Evolutionary conservation across 2,113 vertebrate genomes (phyloP), one percentile per base, ranked within the genome.

Genomic region (Thymallus thymallus): DNA sequence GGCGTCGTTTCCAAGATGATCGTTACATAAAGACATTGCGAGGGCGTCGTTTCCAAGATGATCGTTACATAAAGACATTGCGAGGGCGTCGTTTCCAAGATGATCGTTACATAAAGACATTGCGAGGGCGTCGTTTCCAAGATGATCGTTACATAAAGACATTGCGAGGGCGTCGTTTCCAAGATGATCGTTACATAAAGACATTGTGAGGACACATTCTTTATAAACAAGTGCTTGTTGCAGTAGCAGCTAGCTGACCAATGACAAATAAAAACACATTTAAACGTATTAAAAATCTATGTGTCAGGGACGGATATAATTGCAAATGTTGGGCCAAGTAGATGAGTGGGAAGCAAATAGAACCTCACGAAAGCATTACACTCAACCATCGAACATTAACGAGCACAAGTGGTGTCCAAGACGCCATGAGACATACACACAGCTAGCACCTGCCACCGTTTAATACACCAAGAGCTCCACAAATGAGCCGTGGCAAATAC

Each of bases 401-500:
- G 22, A 62, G 74, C 26, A 24, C 29, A 23, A 24, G 9, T 6
- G 56, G 7, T 35, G 55, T 41, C 61, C 20, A 22, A 61, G 6
- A 45, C 22, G 24, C 22, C 67, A 46, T 32, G 65, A 35, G 41
- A 84, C 66, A 29, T 23, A 55, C 61, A 48, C 48, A 51, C 48
- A 18, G 16, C 48, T 18, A 5, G 48, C 48, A 4, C 48, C 16
- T 18, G 32, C 58, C 22, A 12, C 10, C 20, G 64, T 72, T 65
- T 73, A 76, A 68, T 16, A 3, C 45, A 66, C 24, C 68, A 41
- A 26, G 32, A 23, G 14, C 2, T 26, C 12, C 51, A 56, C 58
- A 20, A 75, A 78, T 24, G 18, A 77, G 74, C 35, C 46, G n/a
- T 10, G 26, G 62, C 76, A 68, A 72, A 69, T 76, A 69, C 22